Evolutionary conservation across 2,113 vertebrate genomes (phyloP), one percentile per base, ranked within the genome.

Genomic region (Entomyzon cyanotis): DNA sequence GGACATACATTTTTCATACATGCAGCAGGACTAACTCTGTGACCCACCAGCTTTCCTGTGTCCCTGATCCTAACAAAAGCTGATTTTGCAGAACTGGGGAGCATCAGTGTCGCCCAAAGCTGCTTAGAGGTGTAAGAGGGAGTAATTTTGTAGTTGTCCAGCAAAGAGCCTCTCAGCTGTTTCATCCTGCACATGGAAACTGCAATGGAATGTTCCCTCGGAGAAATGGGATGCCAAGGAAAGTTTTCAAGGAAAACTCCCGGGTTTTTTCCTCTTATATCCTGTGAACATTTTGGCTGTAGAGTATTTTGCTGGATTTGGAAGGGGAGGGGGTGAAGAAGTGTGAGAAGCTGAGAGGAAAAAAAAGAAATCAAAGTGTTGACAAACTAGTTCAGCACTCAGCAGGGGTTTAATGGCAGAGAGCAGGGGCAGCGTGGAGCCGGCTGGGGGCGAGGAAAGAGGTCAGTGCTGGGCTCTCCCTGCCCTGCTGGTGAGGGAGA

Each of bases 21-120:
- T 4, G 0, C 12, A 8, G 30, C 0, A 0, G 27, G 37, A 33
- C 24, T 0, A 0, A 24, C 33, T 39, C 37, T 28, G 11, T 52
- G 78, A 59, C 31, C n/a, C 69, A 41, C 28, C 64, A 41, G 19
- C 15, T 52, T 28, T 87, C 47, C 50, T 41, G 21, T 16, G 4
- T 13, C 50, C 55, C 25, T 37, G 25, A 17, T 37, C n/a, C 60
- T 70, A 25, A 33, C 56, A 59, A 55, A 67, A 93, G 52, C 70
- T 47, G 83, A 6, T 49, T 79, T 75, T 59, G 35, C 44, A 58
- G 60, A 50, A 15, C 2, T 2, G 5, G 17, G 44, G 33, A 17
- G 25, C 28, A 19, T 4, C 17, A 44, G 18, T 41, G 74, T 63
- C 62, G 33, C 58, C 30, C 23, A 21, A 44, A 92, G 53, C 62